Evolutionary conservation across 2,888 invertebrate genomes (phyloP).

Genomic region (Metacarcinus magister): DNA sequence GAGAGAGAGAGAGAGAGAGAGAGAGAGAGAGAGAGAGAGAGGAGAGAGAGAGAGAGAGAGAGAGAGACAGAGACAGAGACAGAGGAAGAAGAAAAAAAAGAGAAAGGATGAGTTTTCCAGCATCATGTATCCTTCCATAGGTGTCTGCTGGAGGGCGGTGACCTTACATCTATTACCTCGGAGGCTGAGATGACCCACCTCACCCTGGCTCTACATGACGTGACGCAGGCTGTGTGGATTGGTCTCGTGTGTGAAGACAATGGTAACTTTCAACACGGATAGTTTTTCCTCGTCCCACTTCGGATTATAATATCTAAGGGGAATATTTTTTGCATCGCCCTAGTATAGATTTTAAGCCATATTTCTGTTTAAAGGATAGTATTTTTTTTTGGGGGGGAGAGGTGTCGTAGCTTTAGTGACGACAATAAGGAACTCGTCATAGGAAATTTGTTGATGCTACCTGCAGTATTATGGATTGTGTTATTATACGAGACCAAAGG

Average conservation of each 20-base stretch:
- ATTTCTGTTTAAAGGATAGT: too few species aligned
- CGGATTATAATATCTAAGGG: too few species aligned
- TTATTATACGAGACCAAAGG: too few species aligned
- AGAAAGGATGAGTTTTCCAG: neutral
- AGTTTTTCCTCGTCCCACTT: neutral
- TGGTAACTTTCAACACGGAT: neutral
- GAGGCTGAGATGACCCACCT: neutral
- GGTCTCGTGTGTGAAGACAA: neutral
- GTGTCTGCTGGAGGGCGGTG: neutral
- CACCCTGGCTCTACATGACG: neutral
- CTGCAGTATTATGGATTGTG: too few species aligned
- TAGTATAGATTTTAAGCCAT: too few species aligned
- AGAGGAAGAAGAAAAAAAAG: neutral
- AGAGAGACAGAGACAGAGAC: conserved; percentile 9
- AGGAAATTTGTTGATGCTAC: too few species aligned
- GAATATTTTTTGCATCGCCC: too few species aligned
- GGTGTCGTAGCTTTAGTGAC: too few species aligned
- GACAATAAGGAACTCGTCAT: too few species aligned
- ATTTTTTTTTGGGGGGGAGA: too few species aligned
- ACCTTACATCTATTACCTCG: neutral
- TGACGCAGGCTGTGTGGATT: neutral
- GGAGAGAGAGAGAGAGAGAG: too few species aligned
- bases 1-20: conserved; percentile 32
- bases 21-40: neutral
- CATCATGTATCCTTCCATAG: neutral